A percentile compares a stretch with the other conserved stretches of the same genome.
These are phyloP conservation scores for Pitta sordida DNA, from an alignment of 2,113 vertebrate genomes.

Conservation along the genomic window DNA sequence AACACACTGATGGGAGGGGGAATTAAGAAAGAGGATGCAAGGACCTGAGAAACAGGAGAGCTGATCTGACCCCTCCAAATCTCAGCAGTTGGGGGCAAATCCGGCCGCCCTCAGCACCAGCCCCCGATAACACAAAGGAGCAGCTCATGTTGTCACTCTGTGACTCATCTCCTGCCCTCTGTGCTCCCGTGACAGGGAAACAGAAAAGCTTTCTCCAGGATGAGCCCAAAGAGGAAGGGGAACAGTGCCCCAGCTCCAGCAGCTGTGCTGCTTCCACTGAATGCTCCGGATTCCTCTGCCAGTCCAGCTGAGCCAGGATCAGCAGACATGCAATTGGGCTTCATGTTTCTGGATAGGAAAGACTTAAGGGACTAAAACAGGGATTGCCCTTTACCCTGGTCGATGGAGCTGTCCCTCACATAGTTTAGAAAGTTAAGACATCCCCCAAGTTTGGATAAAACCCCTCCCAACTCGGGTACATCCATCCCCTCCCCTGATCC, in stretches of 20 bases:
- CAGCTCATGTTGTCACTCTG: neutral
- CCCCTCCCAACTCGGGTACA: neutral
- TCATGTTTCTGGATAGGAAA: neutral
- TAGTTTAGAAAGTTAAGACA: neutral
- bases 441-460: neutral
- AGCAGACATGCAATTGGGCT: neutral
- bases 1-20: neutral
- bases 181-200: neutral
- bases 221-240: neutral
- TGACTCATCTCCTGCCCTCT: neutral
- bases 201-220: neutral
- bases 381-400: neutral
- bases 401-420: neutral
- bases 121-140: neutral
- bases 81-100: neutral
- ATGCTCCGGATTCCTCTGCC: neutral
- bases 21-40: neutral
- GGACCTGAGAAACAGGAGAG: neutral
- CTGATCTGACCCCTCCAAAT: neutral
- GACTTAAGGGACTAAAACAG: neutral
- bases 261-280: neutral
- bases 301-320: neutral
- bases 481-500: neutral
- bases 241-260: neutral
- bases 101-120: rapidly evolving